Evolutionary conservation across 1,140 invertebrate species (phyloP), one percentile per base, ranked within the genome.

Genomic region (Bombyx mandarina): DNA sequence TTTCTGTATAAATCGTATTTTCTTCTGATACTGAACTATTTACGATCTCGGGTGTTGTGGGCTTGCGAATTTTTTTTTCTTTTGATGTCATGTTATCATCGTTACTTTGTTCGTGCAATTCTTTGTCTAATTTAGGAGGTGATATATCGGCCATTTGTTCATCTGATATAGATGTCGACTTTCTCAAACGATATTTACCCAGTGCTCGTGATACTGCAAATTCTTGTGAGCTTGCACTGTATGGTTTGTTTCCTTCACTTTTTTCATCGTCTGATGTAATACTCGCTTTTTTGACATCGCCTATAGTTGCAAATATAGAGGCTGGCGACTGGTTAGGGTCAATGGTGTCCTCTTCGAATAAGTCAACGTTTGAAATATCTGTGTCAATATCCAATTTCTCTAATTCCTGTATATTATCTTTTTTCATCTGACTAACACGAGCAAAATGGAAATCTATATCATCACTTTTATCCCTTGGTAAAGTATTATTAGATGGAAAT

Each of bases 131-230:
- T 60, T 91, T 90, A 8, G 82, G 75, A 10, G 82, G 84, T 12
- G 74, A 76, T 2, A 89, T 89, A 57, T 86, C 87, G 43, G 70
- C 65, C 43, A 88, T 81, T 75, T 91, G 91, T 54, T 93, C 92
- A 65, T 93, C 92, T 10, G 91, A 91, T 18, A 91, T 83, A 12
- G 91, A 92, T 10, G 91, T 92, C 50, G 92, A 92, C 71, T 95
- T 94, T 64, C 93, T 88, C 71, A 95, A 90, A 54, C 94, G 86
- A 77, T 95, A 96, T 86, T 95, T 95, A 35, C 94, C 94, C 45
- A 96, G 82, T 2, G 94, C 94, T 71, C 94, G 85, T 0, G 94
- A 95, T 4, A 95, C 95, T 0, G 94, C 94, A 79, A 96, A 96
- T 81, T 96, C 94, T 90, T 94, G 86, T 9, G 84, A 86, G 57